Evolutionary conservation across 1,140 invertebrate genomes (phyloP), one percentile per base, ranked within the genome.

Genomic region (Pseudoatta argentina): DNA sequence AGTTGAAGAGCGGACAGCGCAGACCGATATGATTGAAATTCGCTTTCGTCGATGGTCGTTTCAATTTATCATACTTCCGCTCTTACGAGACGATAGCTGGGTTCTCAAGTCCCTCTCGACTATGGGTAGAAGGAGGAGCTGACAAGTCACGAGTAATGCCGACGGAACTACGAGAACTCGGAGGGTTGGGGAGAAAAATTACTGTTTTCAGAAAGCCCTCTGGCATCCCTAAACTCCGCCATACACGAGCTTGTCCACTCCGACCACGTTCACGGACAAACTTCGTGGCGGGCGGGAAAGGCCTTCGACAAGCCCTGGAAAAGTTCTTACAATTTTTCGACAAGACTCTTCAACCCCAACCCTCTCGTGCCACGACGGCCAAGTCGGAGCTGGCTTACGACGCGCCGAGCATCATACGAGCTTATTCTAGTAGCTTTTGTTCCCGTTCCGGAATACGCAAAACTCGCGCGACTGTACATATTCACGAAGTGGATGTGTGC

Each of bases 1-100:
- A 71, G 21, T 66, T 48, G 55, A 76, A 51, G 63, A 71, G 53
- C 53, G 73, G 64, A 69, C 64, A 81, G 57, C 27, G 39, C 3
- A 55, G 39, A 63, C 39, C 59, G 75, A 86, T 81, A 90, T 87
- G 89, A 90, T 90, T 86, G 88, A 81, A 87, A 83, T 90, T 90
- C 86, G 86, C 75, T 89, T 81, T 77, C 63, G 75, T 87, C 90
- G 71, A 91, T 88, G 79, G 86, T 59, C 86, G 72, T 88, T 93
- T 92, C 90, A 92, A 92, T 93, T 92, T 91, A 87, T 93, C 92
- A 92, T 93, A 92, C 79, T 91, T 89, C 59, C 85, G 66, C 27
- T 86, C 39, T 86, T 82, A 81, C 81, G 76, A 30, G 71, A 21
- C 86, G 27, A 81, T 66, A 66, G 75, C 75, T 34, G 24, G 48